A percentile compares a stretch with the other conserved stretches of the same genome.
Evolutionary conservation across 2,113 vertebrate genomes (phyloP).

Genomic region (Camelus bactrianus): DNA sequence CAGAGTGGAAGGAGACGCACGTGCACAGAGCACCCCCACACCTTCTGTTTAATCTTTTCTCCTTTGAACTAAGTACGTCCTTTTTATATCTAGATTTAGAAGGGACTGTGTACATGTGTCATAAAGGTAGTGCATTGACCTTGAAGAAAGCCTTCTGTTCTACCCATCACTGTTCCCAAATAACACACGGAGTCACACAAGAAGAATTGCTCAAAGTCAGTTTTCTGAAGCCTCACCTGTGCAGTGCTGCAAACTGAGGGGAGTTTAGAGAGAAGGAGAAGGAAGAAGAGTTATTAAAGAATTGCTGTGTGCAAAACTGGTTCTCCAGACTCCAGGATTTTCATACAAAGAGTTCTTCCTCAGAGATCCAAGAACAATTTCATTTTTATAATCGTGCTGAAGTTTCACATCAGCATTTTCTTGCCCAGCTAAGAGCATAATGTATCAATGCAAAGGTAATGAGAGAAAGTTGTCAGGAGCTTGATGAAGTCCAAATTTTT

Average conservation of each 20-base stretch:
- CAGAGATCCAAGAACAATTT: not conserved
- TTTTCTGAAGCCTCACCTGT: not conserved
- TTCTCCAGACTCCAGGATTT: not conserved
- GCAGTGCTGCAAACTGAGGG: not conserved
- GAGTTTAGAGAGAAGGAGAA: not conserved
- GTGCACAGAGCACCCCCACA: rapidly evolving
- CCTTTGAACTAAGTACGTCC: not conserved
- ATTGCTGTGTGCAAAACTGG: not conserved
- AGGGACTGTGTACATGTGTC: not conserved
- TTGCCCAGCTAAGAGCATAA: not conserved
- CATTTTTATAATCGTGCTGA: not conserved
- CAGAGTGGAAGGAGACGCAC: too few species aligned
- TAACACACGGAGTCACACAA: not conserved
- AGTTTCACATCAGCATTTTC: slow-evolving; percentile 11
- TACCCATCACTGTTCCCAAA: not conserved
- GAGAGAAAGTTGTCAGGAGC: slow-evolving; percentile 30
- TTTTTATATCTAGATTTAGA: not conserved
- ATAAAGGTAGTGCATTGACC: not conserved
- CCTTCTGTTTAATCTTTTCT: not conserved
- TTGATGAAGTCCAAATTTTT: not conserved
- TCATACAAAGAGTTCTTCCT: slow-evolving; percentile 18
- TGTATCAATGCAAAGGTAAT: slow-evolving; percentile 5
- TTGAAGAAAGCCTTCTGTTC: not conserved
- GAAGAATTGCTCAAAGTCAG: not conserved
- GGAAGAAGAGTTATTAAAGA: not conserved